Evolutionary conservation across 2,888 invertebrate species (phyloP), one percentile per base, ranked within the genome.

Genomic region (Microctonus brassicae): DNA sequence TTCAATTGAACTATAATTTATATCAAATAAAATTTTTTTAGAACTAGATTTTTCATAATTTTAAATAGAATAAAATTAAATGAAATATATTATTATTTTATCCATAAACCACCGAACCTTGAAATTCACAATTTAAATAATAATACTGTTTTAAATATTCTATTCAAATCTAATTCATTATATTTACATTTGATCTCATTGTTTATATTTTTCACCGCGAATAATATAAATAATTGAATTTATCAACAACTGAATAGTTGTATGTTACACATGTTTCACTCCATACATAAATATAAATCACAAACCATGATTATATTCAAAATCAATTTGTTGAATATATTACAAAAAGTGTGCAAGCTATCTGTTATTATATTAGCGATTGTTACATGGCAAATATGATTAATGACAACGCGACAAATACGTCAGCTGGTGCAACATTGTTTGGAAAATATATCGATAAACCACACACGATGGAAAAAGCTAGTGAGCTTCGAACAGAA

Each of bases 401-500:
- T 47, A 52, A 63, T 29, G 63, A 20, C 29, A 63, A 47, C 17
- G 7, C 20, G 17, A 63, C 47, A 13, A 42, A 10, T 36, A 39
- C 36, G 24, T 62, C 39, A 24, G n/a, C 24, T 11, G 62, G n/a
- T 62, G 39, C 39, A 24, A 39, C 39, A 62, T 39, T 13, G 24
- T 60, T 60, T 22, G 17, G 34, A 34, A 60, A 33, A 60, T 60
- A 60, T 60, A 60, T 34, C 22, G 34, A 60, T 47, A 47, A 47
- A 7, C 34, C 34, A 34, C 17, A 2, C 6, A 10, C 11, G 34
- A 13, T 11, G 2, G 7, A 6, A 20, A 47, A 47, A n/a, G 17
- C 9, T 47, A 4, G 9, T 6, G 9, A 20, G n/a, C 20, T 1
- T 47, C 17, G 7, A 20, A 6, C 1, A 47, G 20, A 17, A n/a